Evolutionary conservation across 2,888 invertebrate species (phyloP), one percentile per base, ranked within the genome.

Genomic region (Trissolcus japonicus): DNA sequence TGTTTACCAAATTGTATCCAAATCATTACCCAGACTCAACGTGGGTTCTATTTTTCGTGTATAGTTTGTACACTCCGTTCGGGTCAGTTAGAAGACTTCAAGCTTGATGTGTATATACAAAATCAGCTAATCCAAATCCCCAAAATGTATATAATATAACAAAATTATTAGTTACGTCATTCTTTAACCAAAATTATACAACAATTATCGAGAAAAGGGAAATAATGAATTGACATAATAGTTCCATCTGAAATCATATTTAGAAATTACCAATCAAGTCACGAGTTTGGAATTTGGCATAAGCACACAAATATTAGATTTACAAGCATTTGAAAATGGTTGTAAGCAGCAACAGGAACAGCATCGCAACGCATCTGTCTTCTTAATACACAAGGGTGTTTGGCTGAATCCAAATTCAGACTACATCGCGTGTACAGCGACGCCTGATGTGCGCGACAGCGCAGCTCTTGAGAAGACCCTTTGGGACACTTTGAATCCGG

Each of bases 381-480:
- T 86, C 84, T 85, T 83, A 86, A 85, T 84, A 82, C 85, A 85
- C 85, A 81, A 71, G 86, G 84, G 83, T 84, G 84, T 83, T 86
- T 83, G 77, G 80, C 80, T 74, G 80, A 79, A 85, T 86, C 86
- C 82, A 84, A 85, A 87, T 87, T 87, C 87, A 83, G 82, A 59
- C 67, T 80, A 83, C 86, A 82, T 84, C 61, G 77, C 80, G 82
- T 62, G 76, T 73, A 61, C 11, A 69, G 78, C 65, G 71, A 67
- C 78, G 69, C 46, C 65, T 54, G 1, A 35, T 55, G 62, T 68
- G 65, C 74, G 68, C 62, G 73, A 74, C 73, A 67, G 67, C 72
- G 69, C 78, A 76, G 73, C 74, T 80, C 71, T 79, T 80, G 79
- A 82, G 81, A 35, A 35, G 81, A 82, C 82, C 83, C 83, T 83